A percentile compares a stretch with the other conserved stretches of the same genome.
phyloP scores from a whole-genome alignment of 2,888 invertebrate genomes.

The Euplagia quadripunctaria region DNA sequence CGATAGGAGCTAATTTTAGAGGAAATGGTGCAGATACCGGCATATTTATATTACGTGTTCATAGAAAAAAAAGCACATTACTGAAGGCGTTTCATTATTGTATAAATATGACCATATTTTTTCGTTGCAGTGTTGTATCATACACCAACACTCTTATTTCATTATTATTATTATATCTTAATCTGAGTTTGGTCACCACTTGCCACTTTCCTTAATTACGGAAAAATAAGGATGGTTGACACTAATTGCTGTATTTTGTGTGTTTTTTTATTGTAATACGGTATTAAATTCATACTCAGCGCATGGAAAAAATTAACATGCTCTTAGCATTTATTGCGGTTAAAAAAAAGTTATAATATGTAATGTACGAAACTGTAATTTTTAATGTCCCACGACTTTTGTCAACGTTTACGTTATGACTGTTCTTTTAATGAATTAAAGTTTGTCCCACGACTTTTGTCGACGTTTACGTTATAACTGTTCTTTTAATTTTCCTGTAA shows the following conservation, averaged over 20 bases:
- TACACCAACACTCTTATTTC: too few species aligned
- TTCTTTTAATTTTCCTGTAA: too few species aligned
- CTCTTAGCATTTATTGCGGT: too few species aligned
- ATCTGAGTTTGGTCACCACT: neutral
- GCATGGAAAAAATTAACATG: neutral
- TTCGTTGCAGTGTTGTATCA: neutral
- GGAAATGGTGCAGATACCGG: neutral
- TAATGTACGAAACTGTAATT: too few species aligned
- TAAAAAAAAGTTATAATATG: too few species aligned
- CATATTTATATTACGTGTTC: neutral
- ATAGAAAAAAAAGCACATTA: neutral
- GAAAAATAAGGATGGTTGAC: neutral
- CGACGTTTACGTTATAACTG: too few species aligned
- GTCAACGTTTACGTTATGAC: too few species aligned
- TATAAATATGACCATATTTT: neutral
- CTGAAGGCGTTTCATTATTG: neutral
- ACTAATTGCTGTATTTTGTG: too few species aligned
- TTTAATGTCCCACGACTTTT: too few species aligned
- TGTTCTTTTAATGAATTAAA: too few species aligned
- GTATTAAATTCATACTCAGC: neutral
- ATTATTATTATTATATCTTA: neutral
- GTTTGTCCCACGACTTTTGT: too few species aligned
- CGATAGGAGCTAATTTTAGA: constrained; percentile 1
- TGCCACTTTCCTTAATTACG: neutral
- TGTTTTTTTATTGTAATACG: neutral